A percentile compares a stretch with the other conserved stretches of the same genome.
Conservation (phyloP, 1,140 invertebrate species). For the Cyclina sinensis region DNA sequence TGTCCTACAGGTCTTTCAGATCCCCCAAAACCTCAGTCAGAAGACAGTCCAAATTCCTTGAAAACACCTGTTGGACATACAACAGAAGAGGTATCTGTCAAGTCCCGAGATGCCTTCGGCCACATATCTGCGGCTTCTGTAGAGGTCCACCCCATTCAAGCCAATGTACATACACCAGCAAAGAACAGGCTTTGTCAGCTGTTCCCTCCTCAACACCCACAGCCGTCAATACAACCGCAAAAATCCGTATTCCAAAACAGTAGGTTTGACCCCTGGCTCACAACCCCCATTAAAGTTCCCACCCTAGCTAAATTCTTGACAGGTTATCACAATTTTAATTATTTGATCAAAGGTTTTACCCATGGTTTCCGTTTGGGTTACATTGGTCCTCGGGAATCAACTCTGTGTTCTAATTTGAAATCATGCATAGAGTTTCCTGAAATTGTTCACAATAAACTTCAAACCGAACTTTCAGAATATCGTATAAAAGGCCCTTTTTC, state of each 20-base stretch:
- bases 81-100: too few species aligned
- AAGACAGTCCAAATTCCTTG: too few species aligned
- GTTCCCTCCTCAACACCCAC: too few species aligned
- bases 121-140: too few species aligned
- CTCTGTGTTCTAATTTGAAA: neutral
- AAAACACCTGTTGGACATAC: too few species aligned
- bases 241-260: neutral
- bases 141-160: too few species aligned
- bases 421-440: neutral
- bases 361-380: conserved; percentile 49
- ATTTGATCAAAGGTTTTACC: conserved; percentile 53
- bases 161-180: too few species aligned
- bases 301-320: neutral
- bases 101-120: too few species aligned
- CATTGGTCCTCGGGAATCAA: neutral
- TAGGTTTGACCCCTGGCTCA: neutral
- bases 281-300: neutral
- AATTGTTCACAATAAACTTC: neutral
- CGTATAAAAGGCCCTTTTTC: conserved; percentile 6
- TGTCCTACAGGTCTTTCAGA: too few species aligned
- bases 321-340: neutral
- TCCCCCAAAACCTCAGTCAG: neutral
- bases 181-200: too few species aligned
- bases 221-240: too few species aligned
- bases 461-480: neutral